Percentiles rank a stretch among this genome's conserved stretches.
phyloP scores from a whole-genome alignment of 1,140 invertebrate species.

The Homarus americanus region DNA sequence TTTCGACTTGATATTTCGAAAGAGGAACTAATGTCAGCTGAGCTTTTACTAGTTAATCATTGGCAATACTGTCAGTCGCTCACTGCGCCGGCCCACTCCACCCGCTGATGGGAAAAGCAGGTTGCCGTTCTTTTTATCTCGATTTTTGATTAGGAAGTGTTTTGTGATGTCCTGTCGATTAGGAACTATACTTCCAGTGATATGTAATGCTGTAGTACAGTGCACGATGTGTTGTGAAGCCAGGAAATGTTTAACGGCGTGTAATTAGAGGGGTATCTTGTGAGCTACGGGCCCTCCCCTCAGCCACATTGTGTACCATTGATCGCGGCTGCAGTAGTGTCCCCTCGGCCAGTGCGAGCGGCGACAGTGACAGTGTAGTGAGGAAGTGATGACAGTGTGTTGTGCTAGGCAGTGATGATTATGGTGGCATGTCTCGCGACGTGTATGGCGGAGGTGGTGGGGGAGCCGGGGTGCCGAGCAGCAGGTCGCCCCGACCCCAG shows the following conservation, averaged over 20 bases:
- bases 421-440: conserved; percentile 83
- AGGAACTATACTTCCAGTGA: neutral
- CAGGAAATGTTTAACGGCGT: neutral
- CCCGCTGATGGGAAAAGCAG: conserved; percentile 60
- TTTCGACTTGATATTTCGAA: neutral
- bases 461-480: conserved; percentile 70
- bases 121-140: conserved; percentile 59
- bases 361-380: neutral
- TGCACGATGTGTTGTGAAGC: conserved; percentile 4
- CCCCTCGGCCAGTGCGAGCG: conserved; percentile 46
- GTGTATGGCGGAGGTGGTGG: conserved; percentile 81
- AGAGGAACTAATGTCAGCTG: neutral
- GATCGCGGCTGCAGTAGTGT: conserved; percentile 69
- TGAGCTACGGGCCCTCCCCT: conserved; percentile 53
- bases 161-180: neutral
- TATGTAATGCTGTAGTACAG: neutral
- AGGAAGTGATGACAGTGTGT: conserved; percentile 64
- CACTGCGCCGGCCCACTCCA: conserved; percentile 67
- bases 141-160: conserved; percentile 16
- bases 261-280: conserved; percentile 41
- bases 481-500: conserved; percentile 73
- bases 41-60: conserved; percentile 12
- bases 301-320: conserved; percentile 64
- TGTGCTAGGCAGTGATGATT: conserved; percentile 64
- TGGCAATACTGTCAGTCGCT: conserved; percentile 45